Evolutionary conservation across 2,888 invertebrate species (phyloP), one percentile per base, ranked within the genome.

Genomic region (Pristionchus exspectatus): DNA sequence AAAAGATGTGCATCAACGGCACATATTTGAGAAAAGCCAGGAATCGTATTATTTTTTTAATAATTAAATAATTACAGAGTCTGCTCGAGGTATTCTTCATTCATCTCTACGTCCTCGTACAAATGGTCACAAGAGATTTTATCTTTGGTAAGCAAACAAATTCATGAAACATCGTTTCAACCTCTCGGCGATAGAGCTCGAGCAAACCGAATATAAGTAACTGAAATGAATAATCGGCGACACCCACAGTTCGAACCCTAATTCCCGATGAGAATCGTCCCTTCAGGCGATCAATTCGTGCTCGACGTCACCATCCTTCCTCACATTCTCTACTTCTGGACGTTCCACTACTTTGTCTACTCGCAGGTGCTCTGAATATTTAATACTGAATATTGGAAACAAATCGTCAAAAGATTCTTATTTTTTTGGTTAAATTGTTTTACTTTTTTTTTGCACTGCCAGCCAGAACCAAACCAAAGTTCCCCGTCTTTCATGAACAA

Each of bases 271-370:
- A 50, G 44, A 50, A 50, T 50, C 9, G 5, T 10, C 12, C 12
- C 44, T 50, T 59, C 30, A 69, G 69, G 69, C 30, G 69, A 69
- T 7, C 69, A 69, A 69, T 30, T 69, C 30, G 69, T 69, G 9
- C 69, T 69, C 69, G 69, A 69, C 69, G 69, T 69, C 30, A 30
- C 30, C 33, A 74, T 74, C 21, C 38, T 74, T 4, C 74, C 74
- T 14, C 74, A 74, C 74, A 5, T 74, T 38, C 74, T 74, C 33
- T 74, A 74, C 38, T 74, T 74, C 74, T 74, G 74, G 74, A 74
- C 74, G 14, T 74, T 74, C 38, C 38, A 74, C 74, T 74, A 74
- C 30, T 74, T 74, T 21, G 38, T 38, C 2, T 74, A 74, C 38
- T 74, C 74, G 21, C 74, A 74, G 74, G 74, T 38, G 30, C 21